phyloP scores from a whole-genome alignment of 2,888 invertebrate species.

The Eutolmus rufibarbis region DNA sequence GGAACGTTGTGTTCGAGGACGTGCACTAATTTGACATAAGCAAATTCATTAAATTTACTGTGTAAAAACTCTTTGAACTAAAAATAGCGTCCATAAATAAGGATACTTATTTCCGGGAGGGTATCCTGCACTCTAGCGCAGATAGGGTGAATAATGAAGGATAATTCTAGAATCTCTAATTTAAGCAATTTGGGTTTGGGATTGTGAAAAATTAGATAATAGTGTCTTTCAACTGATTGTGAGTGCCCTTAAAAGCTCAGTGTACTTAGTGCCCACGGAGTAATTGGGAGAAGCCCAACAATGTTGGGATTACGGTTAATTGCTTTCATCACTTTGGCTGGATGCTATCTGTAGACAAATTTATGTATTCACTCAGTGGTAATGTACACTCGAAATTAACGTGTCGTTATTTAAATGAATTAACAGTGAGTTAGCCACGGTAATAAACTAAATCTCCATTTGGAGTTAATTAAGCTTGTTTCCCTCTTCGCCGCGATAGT shows the following conservation, averaged over 20 bases:
- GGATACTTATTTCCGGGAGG: background rate
- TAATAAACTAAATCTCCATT: slow-evolving; percentile 12
- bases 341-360: background rate
- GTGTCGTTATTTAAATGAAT: background rate
- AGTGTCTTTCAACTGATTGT: background rate
- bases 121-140: background rate
- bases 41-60: background rate
- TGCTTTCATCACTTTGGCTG: background rate
- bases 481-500: background rate
- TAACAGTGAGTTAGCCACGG: background rate
- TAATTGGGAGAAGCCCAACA: background rate
- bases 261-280: background rate
- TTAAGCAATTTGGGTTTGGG: background rate
- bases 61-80: background rate
- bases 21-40: background rate
- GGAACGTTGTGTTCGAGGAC: background rate
- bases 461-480: background rate
- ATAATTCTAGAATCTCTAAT: background rate
- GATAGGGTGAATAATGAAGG: background rate
- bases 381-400: background rate
- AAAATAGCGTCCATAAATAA: background rate
- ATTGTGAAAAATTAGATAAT: background rate
- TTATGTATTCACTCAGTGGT: background rate
- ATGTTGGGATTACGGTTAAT: background rate
- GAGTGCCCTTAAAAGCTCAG: background rate